These are phyloP conservation scores for Daphoenositta chrysoptera DNA, from an alignment of 2,113 vertebrate species.

Conservation along the genomic window DNA sequence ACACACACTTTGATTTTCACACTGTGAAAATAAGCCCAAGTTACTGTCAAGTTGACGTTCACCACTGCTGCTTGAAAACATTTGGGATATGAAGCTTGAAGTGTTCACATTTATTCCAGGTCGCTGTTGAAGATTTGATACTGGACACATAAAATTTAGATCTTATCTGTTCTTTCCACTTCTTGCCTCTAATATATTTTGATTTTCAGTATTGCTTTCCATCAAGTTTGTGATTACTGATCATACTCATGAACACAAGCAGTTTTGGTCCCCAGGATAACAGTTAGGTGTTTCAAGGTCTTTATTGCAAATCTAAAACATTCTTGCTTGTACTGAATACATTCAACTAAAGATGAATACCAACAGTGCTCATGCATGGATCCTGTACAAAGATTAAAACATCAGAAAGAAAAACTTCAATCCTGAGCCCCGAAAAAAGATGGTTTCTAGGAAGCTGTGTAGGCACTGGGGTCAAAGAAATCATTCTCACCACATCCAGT, in stretches of 20 bases:
- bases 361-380: neutral
- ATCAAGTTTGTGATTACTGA: neutral
- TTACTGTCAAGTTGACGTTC: neutral
- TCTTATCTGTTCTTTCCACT: neutral
- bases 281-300: neutral
- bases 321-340: neutral
- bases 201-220: neutral
- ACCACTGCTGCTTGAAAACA: neutral
- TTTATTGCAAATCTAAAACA: neutral
- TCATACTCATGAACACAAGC: neutral
- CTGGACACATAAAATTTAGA: neutral
- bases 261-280: neutral
- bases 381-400: neutral
- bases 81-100: neutral
- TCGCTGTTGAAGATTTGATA: neutral
- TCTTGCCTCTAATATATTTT: neutral
- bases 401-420: neutral
- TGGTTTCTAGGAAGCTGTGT: neutral
- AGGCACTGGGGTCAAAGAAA: neutral
- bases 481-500: neutral
- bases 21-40: neutral
- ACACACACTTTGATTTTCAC: neutral
- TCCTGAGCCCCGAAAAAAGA: neutral
- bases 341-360: neutral
- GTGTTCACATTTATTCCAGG: neutral